Conservation (phyloP, 2,888 invertebrate genomes). For the Syrphus vitripennis region DNA sequence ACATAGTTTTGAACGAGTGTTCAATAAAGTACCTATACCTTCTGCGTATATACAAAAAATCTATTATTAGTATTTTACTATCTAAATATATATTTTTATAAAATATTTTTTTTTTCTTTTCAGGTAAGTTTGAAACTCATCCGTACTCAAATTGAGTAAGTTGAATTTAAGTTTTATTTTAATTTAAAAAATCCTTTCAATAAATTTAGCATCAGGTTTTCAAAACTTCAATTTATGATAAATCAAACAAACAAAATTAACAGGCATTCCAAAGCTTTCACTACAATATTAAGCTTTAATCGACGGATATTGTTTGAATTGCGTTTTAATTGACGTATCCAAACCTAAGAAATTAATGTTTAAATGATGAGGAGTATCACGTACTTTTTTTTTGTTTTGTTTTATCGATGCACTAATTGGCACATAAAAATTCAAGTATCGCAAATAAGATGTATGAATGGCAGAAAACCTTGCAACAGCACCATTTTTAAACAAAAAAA, state of each 20-base stretch:
- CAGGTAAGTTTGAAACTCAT: too few species aligned
- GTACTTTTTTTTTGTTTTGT: not conserved
- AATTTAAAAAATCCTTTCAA: too few species aligned
- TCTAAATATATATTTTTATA: too few species aligned
- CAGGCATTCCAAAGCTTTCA: not conserved
- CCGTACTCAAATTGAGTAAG: too few species aligned
- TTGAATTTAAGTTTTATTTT: too few species aligned
- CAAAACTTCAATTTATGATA: too few species aligned
- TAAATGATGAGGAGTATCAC: not conserved
- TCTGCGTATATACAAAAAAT: too few species aligned
- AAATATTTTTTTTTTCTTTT: too few species aligned
- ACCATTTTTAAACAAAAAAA: not conserved
- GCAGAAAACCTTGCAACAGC: not conserved
- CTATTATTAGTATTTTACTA: too few species aligned
- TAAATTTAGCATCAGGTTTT: too few species aligned
- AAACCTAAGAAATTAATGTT: not conserved
- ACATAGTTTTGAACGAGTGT: too few species aligned
- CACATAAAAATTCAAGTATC: constrained; percentile 16
- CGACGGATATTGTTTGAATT: not conserved
- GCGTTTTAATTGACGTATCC: not conserved
- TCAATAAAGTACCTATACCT: too few species aligned
- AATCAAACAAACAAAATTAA: not conserved
- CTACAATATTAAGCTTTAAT: not conserved
- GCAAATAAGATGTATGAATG: not conserved
- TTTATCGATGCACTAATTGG: not conserved